phyloP scores from a whole-genome alignment of 1,140 invertebrate genomes.

The Bombus turneri region DNA sequence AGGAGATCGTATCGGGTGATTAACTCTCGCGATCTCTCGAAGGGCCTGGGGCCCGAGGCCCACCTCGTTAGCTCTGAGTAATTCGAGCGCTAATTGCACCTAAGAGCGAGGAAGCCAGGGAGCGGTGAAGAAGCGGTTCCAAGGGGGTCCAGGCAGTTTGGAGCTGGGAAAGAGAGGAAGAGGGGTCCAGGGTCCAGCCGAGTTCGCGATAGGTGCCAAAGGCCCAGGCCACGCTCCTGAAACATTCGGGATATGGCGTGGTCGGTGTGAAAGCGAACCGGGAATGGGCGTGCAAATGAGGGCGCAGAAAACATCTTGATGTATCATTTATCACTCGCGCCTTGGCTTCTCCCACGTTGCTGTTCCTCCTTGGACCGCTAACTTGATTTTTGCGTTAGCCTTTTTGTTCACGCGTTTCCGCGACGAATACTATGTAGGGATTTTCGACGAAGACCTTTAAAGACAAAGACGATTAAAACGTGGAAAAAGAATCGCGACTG shows the following conservation, averaged over 20 bases:
- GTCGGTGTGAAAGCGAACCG: conserved; percentile 67
- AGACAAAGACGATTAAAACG: neutral
- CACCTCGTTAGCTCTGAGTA: conserved; percentile 80
- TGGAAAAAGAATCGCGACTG: neutral
- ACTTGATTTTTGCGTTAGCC: conserved; percentile 19
- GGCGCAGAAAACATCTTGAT: conserved; percentile 67
- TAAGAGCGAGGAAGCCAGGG: conserved; percentile 69
- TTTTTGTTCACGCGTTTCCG: neutral
- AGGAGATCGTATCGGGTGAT: conserved; percentile 78
- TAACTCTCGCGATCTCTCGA: conserved; percentile 75
- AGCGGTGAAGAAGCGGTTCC: conserved; percentile 44
- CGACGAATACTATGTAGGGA: no score
- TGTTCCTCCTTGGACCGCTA: neutral
- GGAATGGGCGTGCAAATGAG: conserved; percentile 69
- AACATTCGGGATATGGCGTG: conserved; percentile 64
- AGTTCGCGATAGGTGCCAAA: conserved; percentile 61
- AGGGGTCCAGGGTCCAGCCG: neutral
- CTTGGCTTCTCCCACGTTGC: conserved; percentile 16
- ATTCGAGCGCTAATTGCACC: conserved; percentile 80
- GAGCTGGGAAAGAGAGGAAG: no score
- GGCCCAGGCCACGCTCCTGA: conserved; percentile 54
- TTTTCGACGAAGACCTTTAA: no score
- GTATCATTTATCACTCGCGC: conserved; percentile 67
- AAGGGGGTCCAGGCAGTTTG: conserved; percentile 23
- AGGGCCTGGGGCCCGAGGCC: conserved; percentile 64